Evolutionary conservation across 2,797 vertebrate genomes (phyloP), one percentile per base, ranked within the genome.

Genomic region (Podargus strigoides): DNA sequence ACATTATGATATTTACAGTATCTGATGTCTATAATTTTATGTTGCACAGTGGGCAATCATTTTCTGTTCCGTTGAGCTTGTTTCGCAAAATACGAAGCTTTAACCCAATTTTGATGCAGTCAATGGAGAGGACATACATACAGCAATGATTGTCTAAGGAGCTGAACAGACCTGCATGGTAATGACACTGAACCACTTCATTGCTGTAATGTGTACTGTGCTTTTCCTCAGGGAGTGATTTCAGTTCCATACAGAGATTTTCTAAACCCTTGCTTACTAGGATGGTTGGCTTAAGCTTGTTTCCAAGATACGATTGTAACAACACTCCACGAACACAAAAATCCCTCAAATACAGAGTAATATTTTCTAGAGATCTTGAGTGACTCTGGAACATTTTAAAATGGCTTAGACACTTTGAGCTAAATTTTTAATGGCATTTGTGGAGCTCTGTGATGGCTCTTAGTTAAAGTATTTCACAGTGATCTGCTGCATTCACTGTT

Each of bases 1-100:
- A 30, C 46, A 52, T 81, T 84, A 26, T 22, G 46, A 10, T 24
- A 67, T 59, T 85, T 60, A 52, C 41, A 86, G 24, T 24, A 50
- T 30, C 44, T 77, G 49, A 68, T 58, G 21, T 20, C 84, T 69
- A 19, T 73, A 76, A 90, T 85, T 87, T 91, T 77, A 46, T 72
- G 41, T 32, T 72, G 30, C 37, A 66, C 37, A 80, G 30, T 44
- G 21, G 37, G 24, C 34, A 77, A 27, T 53, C 6, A 39, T 63
- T 68, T 73, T 83, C 76, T 83, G 23, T 87, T 93, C 85, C 83
- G 56, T 68, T 87, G 87, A 84, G n/a, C 53, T 72, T 75, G 24
- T 67, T 77, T 76, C 55, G 46, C 50, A 75, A 85, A 86, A 73
- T 18, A 37, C 11, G 37, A 56, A 1, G 3, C 46, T 83, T 85